These are phyloP conservation scores for Oasisia sp. DNA, from an alignment of 2,888 invertebrate genomes.

Conservation along the genomic window DNA sequence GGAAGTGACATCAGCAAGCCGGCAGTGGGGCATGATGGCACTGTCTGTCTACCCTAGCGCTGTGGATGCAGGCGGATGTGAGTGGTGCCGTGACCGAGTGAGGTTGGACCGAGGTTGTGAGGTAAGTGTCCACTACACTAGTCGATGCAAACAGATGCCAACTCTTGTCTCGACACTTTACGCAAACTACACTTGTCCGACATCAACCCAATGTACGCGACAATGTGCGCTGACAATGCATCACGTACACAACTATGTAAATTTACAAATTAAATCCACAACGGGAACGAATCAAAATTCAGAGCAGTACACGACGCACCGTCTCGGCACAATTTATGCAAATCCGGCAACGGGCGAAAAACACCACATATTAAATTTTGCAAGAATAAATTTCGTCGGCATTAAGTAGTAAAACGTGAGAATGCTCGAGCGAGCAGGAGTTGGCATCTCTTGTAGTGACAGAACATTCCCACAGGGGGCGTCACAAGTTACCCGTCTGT, in stretches of 20 bases:
- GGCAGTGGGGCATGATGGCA: not conserved
- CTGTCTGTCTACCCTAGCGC: not conserved
- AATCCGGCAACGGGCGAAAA: not conserved
- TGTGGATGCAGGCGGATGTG: not conserved
- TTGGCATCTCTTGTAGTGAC: not conserved
- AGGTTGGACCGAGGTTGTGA: not conserved
- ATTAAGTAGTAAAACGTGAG: not conserved
- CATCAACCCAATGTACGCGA: not conserved
- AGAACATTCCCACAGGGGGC: constrained; percentile 4
- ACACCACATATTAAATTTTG: not conserved
- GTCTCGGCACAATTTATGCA: not conserved
- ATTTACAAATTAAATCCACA: not conserved
- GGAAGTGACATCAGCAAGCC: not conserved
- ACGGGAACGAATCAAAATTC: not conserved
- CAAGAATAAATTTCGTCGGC: not conserved
- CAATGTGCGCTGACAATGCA: not conserved
- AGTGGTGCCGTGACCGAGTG: not conserved
- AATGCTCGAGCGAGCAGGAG: not conserved
- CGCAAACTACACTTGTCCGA: not conserved
- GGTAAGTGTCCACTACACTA: not conserved
- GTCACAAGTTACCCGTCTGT: not conserved
- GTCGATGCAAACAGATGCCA: not conserved
- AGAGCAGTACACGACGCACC: not conserved
- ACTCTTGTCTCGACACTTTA: not conserved
- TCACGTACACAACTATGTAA: not conserved